Evolutionary conservation across 1,140 invertebrate species (phyloP), one percentile per base, ranked within the genome.

Genomic region (Hypothenemus hampei): DNA sequence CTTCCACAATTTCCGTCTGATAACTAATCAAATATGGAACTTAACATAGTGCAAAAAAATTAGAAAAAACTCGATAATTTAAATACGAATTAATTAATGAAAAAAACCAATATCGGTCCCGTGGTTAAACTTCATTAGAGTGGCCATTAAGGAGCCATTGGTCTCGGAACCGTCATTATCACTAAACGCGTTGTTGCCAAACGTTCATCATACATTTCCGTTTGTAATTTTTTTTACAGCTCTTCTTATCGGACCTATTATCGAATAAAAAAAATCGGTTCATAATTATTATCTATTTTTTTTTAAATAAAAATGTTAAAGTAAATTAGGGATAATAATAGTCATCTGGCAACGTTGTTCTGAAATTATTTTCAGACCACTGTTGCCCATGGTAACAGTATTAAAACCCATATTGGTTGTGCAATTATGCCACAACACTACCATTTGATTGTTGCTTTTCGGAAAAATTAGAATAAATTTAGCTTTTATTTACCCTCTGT

Each of bases 91-190:
- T 8, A 37, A 37, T 37, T 37, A 37, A 37, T 37, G n/a, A 37
- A 16, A 16, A 37, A 37, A 37, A 37, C 36, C 36, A 37, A 37
- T 18, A 37, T 16, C 36, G 16, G 8, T 37, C 36, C 36, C n/a
- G n/a, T n/a, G n/a, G n/a, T n/a, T n/a, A n/a, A n/a, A n/a, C n/a
- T n/a, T 13, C n/a, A 37, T 37, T 37, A 37, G 36, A 37, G 36
- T 8, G 36, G 36, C 18, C 36, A 16, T 37, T 37, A 37, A 37
- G 16, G 36, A 13, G 36, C n/a, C 36, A 37, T 37, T 37, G 36
- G 36, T 8, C 36, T 16, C 36, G 16, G n/a, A 16, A 8, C 18
- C n/a, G 36, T 37, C 8, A n/a, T 8, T 16, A 8, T 5, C 36
- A 11, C n/a, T 37, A 16, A 8, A 15, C n/a, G n/a, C 16, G n/a